Base-by-base conservation (phyloP, 1,140 invertebrate genomes). In the Pollicipes pollicipes region DNA sequence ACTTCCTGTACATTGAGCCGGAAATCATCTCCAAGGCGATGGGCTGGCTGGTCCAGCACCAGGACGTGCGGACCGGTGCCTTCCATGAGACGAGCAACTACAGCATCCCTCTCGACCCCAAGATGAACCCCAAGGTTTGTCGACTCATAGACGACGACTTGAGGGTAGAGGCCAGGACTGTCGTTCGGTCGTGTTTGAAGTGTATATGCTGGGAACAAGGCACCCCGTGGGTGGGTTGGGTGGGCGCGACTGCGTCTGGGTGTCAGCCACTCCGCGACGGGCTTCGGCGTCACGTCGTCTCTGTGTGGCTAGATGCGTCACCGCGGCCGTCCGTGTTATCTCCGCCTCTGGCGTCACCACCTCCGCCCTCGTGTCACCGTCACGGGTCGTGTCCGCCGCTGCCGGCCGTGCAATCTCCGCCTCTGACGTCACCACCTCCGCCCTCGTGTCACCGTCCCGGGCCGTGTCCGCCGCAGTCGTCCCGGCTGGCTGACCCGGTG, bases 1-100 rank as follows among this genome's bases (percentile, higher is more conserved):
- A 82, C 73, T 70, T 79, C 29, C 78, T 83, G 69, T 83, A 79
- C 68, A 77, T 83, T 26, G 82, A 84, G 72, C 75, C 77, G 0
- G 69, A 76, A 31, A 78, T 84, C 32, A 75, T 83, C 66, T 73
- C 74, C 1, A 72, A 74, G 45, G 76, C 77, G 21, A 72, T 80
- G 16, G 73, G 75, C 29, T 84, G 83, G 80, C 70, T 84, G 3
- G 68, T 84, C 1, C 73, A 77, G 29, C 77, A 78, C 70, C 83
- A 84, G 74, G 78, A 76, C 35, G 21, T 67, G 6, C 75, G 78
- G 24, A 72, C 73, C 24, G 83, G 83, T 27, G 79, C 77, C n/a
- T 84, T 84, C 73, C 74, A 75, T 29, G 83, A 84, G 75, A 77
- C 77, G 0, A 71, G 73, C 17, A 72, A 73, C 32, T 80, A 77